Conservation (phyloP, 2,888 invertebrate species). For the Stenoptilia bipunctidactyla region DNA sequence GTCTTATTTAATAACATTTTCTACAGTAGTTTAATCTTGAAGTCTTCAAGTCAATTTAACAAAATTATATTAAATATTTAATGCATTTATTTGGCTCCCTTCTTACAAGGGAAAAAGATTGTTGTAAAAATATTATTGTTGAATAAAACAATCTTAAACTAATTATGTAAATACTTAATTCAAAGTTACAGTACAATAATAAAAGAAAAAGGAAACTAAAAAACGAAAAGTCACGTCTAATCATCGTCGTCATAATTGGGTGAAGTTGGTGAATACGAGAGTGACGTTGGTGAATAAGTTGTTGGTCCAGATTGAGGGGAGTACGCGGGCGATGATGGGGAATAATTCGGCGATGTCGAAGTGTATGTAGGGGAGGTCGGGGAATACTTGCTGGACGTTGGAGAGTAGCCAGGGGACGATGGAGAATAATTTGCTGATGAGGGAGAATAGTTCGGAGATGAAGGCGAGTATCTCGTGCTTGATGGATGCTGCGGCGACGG, state of each 20-base stretch:
- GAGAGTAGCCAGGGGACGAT: constrained; percentile 83
- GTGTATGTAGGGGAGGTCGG: constrained; percentile 83
- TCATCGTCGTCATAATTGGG: constrained; percentile 74
- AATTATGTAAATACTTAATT: too few species aligned
- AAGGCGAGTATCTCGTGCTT: constrained; percentile 80
- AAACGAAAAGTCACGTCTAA: constrained; percentile 21
- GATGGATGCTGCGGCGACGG: constrained; percentile 79
- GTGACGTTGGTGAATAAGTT: constrained; percentile 55
- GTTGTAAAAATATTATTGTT: too few species aligned
- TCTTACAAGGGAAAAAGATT: too few species aligned
- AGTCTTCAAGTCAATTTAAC: too few species aligned
- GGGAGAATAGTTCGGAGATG: constrained; percentile 78
- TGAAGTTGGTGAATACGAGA: constrained; percentile 73
- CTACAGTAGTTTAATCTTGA: too few species aligned
- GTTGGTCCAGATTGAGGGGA: constrained; percentile 82
- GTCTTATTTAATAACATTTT: too few species aligned
- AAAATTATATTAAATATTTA: too few species aligned
- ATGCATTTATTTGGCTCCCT: too few species aligned
- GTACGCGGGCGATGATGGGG: constrained; percentile 82
- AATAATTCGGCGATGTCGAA: constrained; percentile 83
- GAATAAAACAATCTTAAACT: too few species aligned
- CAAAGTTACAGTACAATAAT: too few species aligned
- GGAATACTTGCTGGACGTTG: constrained; percentile 85
- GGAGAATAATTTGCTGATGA: constrained; percentile 83
- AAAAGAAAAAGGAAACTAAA: too few species aligned